Base-by-base conservation (phyloP, 2,888 invertebrate species). In the Oxycera nigricornis region DNA sequence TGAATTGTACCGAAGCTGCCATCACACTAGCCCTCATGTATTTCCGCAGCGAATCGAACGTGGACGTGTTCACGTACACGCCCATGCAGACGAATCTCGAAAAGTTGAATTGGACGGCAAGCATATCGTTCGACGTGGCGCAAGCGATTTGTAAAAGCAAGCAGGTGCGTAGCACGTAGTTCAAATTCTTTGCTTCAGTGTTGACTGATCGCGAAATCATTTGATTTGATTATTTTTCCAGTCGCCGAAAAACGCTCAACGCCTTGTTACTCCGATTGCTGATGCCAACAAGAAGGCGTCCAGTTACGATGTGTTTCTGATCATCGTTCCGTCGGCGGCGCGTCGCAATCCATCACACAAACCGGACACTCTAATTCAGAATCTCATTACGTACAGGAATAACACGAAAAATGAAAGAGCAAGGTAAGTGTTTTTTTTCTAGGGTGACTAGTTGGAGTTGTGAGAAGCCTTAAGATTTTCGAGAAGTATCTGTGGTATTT, bases 361-460 rank as follows among this genome's bases (percentile, higher is more conserved):
- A 31, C 82, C 83, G 1, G 76, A 78, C 2, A 41, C 75, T 3
- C 76, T 84, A 7, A 77, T 77, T 31, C 75, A 72, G 14, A 77
- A 77, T 28, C 78, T 84, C 41, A 79, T 81, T 20, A 77, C 77
- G 50, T 84, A 84, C 79, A 82, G 84, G 17, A 31, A 1, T 9
- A 73, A 79, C 26, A 77, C 72, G 20, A 80, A 80, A 2, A 83
- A 83, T 76, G 65, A 77, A 1, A 80, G 80, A 68, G 82, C 85
- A 68, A 84, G 81, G 84, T 84, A 76, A 81, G 80, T 79, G 61
- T n/a, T n/a, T n/a, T n/a, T n/a, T n/a, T n/a, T n/a, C n/a, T n/a
- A n/a, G n/a, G n/a, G n/a, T n/a, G n/a, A n/a, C n/a, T n/a, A n/a
- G n/a, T n/a, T n/a, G n/a, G n/a, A n/a, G n/a, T n/a, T n/a, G n/a